Conservation (phyloP, 2,797 vertebrate species). For the Botia almorhae region DNA sequence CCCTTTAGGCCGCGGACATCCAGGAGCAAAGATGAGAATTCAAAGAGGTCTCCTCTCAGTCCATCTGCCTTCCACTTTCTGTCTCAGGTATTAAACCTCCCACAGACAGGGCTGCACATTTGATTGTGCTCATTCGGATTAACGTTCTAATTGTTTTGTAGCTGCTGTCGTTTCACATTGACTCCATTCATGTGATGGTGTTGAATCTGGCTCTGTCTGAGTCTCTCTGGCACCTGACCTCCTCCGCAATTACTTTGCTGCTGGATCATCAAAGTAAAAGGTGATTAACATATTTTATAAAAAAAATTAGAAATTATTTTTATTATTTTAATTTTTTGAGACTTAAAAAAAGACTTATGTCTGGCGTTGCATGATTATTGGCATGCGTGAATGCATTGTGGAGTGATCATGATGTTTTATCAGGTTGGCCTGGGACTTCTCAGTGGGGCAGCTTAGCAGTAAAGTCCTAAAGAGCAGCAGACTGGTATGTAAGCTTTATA, state of each 20-base stretch:
- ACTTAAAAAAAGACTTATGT: background rate
- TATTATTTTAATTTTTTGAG: background rate
- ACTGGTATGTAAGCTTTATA: slow-evolving; percentile 76
- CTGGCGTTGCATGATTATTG: background rate
- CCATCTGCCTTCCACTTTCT: slow-evolving; percentile 83
- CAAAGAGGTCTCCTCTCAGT: slow-evolving; percentile 75
- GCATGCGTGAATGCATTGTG: slow-evolving; percentile 16
- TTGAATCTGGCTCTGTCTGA: slow-evolving; percentile 90
- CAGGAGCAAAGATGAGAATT: slow-evolving; percentile 54
- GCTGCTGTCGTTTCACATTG: slow-evolving; percentile 90
- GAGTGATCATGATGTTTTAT: slow-evolving; percentile 31
- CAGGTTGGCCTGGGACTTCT: slow-evolving; percentile 87
- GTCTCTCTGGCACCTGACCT: slow-evolving; percentile 95
- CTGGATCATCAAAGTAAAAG: slow-evolving; percentile 86
- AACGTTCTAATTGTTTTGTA: slow-evolving; percentile 58
- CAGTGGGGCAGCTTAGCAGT: slow-evolving; percentile 89
- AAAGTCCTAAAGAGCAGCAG: slow-evolving; percentile 95
- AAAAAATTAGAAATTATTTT: background rate
- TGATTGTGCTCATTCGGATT: background rate
- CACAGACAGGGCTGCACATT: too few species aligned
- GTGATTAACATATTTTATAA: slow-evolving; percentile 65
- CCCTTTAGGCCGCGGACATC: slow-evolving; percentile 63
- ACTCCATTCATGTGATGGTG: slow-evolving; percentile 94
- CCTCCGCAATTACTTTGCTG: slow-evolving; percentile 84
- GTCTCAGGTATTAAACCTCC: slow-evolving; percentile 82